phyloP scores from a whole-genome alignment of 2,113 vertebrate species.

The Heliornis fulica region DNA sequence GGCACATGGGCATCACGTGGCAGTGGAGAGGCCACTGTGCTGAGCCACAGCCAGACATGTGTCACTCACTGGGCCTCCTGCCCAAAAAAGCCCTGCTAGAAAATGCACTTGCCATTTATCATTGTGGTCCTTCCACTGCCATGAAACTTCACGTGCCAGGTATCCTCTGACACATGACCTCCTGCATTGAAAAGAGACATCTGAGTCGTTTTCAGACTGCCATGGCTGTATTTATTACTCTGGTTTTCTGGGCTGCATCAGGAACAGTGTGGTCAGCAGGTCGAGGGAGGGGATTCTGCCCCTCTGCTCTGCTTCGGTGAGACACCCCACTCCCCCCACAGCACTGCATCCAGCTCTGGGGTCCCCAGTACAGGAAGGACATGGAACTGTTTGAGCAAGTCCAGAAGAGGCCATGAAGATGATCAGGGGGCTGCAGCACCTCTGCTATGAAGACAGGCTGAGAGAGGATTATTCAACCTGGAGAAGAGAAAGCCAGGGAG shows the following conservation, averaged over 20 bases:
- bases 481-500: too few species aligned
- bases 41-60: neutral
- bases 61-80: neutral
- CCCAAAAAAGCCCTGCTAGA: neutral
- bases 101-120: neutral
- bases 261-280: too few species aligned
- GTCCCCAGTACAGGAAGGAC: too few species aligned
- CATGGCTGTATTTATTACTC: neutral
- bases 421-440: too few species aligned
- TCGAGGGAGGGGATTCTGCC: too few species aligned
- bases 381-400: too few species aligned
- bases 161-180: neutral
- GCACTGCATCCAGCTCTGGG: too few species aligned
- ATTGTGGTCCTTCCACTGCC: neutral
- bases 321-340: too few species aligned
- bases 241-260: neutral
- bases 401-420: too few species aligned
- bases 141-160: neutral
- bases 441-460: too few species aligned
- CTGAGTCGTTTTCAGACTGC: neutral
- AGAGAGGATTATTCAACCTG: too few species aligned
- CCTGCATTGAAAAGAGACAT: rapidly evolving
- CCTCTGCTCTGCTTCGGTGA: too few species aligned
- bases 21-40: neutral
- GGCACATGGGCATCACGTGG: neutral